Evolutionary conservation across 2,797 vertebrate species (phyloP), one percentile per base, ranked within the genome.

Genomic region (Rhincodon typus): DNA sequence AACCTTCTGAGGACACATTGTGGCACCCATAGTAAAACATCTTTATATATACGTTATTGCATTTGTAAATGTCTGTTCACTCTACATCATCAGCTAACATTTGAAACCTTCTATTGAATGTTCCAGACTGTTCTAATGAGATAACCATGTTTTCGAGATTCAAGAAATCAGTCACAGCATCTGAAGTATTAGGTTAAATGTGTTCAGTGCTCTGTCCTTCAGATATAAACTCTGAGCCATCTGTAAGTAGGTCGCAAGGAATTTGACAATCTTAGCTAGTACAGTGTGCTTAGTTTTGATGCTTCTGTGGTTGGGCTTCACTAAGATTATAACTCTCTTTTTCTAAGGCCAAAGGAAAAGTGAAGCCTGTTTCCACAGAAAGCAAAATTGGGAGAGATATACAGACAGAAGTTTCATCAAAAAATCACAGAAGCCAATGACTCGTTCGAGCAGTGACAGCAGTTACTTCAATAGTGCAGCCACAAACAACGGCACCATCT

Each of bases 401-500:
- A 95, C 96, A 0, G 98, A 98, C 96, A 97, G 97, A 96, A 97
- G 94, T 3, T 97, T 96, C 0, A 97, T 94, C 69, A 97, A 96
- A 82, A 96, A 97, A 46, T 96, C 97, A 0, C 98, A 97, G 97
- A 98, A 98, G 96, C 96, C 97, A 94, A 98, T 99, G 99, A 98
- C 97, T 6, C 98, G 98, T 34, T 99, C 99, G 96, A 98, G 98
- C 97, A 99, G 99, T 0, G 98, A 99, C 97, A 98, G 98, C 96
- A 98, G 98, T 97, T 98, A 96, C 96, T 97, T 96, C 96, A 97
- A 97, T 0, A 97, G 97, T n/a, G 97, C 97, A 93, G 96, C 97
- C 0, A 96, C 95, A 15, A 96, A 96, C 46, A 77, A 96, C 0
- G 86, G 95, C 4, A 94, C 96, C 84, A 74, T 25, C 25, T 93